Conservation (phyloP, 2,888 invertebrate genomes). For the Drosophila mimetica region DNA sequence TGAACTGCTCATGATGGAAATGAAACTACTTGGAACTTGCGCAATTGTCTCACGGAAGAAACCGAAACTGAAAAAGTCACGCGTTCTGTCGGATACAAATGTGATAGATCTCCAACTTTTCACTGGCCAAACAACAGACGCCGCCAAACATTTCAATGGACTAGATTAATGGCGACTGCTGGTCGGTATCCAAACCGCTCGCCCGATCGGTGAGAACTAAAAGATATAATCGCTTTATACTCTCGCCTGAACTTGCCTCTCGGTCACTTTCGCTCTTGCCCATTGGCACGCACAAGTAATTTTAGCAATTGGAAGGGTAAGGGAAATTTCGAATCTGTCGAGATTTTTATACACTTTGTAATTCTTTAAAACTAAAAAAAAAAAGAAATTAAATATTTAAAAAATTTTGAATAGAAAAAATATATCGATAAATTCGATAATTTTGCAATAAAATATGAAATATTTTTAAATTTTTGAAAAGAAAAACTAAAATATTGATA, state of each 20-base stretch:
- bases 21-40: conserved; percentile 54
- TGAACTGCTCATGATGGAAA: conserved; percentile 75
- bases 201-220: conserved; percentile 54
- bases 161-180: conserved; percentile 36
- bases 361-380: too few species aligned
- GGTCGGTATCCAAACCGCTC: conserved; percentile 39
- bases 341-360: conserved; percentile 12
- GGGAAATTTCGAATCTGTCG: neutral
- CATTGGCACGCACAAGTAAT: conserved; percentile 59
- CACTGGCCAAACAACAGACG: conserved; percentile 66
- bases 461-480: too few species aligned
- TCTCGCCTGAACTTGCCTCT: conserved; percentile 36
- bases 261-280: conserved; percentile 5
- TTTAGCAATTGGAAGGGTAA: conserved; percentile 51
- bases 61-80: conserved; percentile 16
- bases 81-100: conserved; percentile 42
- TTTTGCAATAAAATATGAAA: too few species aligned
- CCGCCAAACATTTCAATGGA: conserved; percentile 67
- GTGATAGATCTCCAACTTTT: conserved; percentile 53
- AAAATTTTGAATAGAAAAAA: too few species aligned
- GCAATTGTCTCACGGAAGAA: conserved; percentile 45
- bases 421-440: too few species aligned
- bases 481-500: too few species aligned
- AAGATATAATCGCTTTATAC: conserved; percentile 23
- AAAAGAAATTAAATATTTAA: too few species aligned